Conservation (phyloP, 2,113 vertebrate species). For the Leptodactylus fuscus region DNA sequence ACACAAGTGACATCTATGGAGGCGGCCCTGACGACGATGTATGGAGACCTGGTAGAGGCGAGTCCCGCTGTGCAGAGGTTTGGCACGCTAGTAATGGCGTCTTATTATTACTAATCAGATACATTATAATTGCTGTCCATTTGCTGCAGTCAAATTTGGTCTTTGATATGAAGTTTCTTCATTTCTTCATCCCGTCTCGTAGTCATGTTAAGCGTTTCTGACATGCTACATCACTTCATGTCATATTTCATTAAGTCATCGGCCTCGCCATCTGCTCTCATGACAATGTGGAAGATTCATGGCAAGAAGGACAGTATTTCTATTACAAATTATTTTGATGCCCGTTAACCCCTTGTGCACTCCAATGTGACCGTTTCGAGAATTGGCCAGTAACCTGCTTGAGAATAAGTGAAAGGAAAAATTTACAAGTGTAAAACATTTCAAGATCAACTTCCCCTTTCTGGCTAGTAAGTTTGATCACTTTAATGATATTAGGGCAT, state of each 20-base stretch:
- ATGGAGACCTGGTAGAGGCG: no score
- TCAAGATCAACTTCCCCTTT: no score
- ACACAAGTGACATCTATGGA: no score
- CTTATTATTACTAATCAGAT: neutral
- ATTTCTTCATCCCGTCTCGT: neutral
- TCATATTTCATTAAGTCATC: conserved; percentile 46
- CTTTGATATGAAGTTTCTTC: conserved; percentile 15
- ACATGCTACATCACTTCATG: conserved; percentile 50
- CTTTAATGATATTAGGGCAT: no score
- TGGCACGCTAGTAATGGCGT: no score
- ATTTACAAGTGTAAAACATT: no score
- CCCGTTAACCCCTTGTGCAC: neutral
- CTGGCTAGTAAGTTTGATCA: no score
- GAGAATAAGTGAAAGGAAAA: neutral
- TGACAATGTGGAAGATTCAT: conserved; percentile 46
- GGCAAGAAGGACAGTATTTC: conserved; percentile 26
- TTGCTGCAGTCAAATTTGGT: neutral
- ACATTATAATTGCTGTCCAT: neutral
- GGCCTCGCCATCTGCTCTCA: conserved; percentile 50
- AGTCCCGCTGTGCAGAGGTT: no score
- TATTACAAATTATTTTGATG: neutral
- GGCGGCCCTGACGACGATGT: no score
- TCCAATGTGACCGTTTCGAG: neutral
- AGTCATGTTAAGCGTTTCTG: conserved; percentile 37
- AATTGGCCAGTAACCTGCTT: neutral